phyloP scores from a whole-genome alignment of 2,888 invertebrate genomes.

The Baronia brevicornis region DNA sequence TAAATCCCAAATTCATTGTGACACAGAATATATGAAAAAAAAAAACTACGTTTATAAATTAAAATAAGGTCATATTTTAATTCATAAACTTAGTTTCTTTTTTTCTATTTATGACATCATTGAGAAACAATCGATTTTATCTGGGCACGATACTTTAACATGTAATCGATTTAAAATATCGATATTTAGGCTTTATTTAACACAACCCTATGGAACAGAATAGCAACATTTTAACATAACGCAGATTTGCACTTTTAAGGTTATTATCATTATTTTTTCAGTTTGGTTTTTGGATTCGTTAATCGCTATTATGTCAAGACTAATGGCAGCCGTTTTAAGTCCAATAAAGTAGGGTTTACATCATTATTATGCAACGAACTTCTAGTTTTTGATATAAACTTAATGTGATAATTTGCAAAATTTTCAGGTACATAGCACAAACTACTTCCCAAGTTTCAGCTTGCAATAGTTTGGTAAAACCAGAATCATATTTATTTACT shows the following conservation, averaged over 20 bases:
- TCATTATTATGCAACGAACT: constrained; percentile 2
- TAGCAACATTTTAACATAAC: too few relatives aligned
- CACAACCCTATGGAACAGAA: too few relatives aligned
- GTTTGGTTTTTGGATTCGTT: background rate
- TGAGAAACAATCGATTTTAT: too few relatives aligned
- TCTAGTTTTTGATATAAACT: background rate
- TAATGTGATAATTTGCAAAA: background rate
- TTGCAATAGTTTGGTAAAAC: constrained; percentile 37
- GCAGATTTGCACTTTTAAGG: background rate
- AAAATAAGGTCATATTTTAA: too few relatives aligned
- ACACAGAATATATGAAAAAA: too few relatives aligned
- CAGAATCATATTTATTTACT: constrained; percentile 43
- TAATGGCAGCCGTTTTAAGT: constrained; percentile 45
- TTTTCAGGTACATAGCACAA: constrained; percentile 46
- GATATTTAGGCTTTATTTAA: too few relatives aligned
- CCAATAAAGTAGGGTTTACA: constrained; percentile 52
- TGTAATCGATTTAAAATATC: too few relatives aligned
- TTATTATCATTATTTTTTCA: background rate
- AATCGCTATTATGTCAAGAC: constrained; percentile 39
- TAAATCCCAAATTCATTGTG: too few relatives aligned
- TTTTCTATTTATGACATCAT: too few relatives aligned
- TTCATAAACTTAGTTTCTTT: too few relatives aligned
- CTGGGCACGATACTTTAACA: too few relatives aligned
- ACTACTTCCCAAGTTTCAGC: constrained; percentile 29
- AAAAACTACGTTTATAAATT: too few relatives aligned